These are phyloP conservation scores for Misgurnus mizolepis DNA, from an alignment of 2,113 vertebrate species.

Conservation along the genomic window DNA sequence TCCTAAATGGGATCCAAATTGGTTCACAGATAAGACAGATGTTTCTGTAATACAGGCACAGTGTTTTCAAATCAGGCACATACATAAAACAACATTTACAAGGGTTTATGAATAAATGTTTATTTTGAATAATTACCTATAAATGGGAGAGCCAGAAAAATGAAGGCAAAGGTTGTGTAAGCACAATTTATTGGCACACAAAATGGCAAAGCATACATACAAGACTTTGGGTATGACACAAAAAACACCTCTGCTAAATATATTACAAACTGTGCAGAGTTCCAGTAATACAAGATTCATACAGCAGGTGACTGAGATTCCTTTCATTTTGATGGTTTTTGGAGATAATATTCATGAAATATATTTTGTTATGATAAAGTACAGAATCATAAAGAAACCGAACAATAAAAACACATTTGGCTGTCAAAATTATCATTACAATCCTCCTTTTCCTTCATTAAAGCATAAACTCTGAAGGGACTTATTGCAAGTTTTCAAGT, in stretches of 20 bases:
- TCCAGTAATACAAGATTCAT: slow-evolving; percentile 93
- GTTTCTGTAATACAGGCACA: too few species aligned
- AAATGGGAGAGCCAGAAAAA: slow-evolving; percentile 20
- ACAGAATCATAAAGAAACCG: slow-evolving; percentile 66
- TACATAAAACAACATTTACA: too few species aligned
- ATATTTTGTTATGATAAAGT: slow-evolving; percentile 55
- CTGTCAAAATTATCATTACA: slow-evolving; percentile 5
- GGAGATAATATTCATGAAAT: slow-evolving; percentile 88
- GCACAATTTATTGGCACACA: slow-evolving; percentile 99
- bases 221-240: slow-evolving; percentile 97
- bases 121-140: background rate
- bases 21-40: too few species aligned
- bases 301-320: slow-evolving; percentile 69
- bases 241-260: slow-evolving; percentile 88
- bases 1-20: too few species aligned
- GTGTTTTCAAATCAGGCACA: too few species aligned
- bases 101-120: too few species aligned
- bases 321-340: slow-evolving; percentile 47
- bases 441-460: background rate
- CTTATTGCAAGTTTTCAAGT: background rate
- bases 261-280: slow-evolving; percentile 88
- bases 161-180: slow-evolving; percentile 70
- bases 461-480: slow-evolving; percentile 19
- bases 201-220: slow-evolving; percentile 99
- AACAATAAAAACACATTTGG: slow-evolving; percentile 51